Conservation (phyloP, 2,888 invertebrate genomes). For the Tinea trinotella region DNA sequence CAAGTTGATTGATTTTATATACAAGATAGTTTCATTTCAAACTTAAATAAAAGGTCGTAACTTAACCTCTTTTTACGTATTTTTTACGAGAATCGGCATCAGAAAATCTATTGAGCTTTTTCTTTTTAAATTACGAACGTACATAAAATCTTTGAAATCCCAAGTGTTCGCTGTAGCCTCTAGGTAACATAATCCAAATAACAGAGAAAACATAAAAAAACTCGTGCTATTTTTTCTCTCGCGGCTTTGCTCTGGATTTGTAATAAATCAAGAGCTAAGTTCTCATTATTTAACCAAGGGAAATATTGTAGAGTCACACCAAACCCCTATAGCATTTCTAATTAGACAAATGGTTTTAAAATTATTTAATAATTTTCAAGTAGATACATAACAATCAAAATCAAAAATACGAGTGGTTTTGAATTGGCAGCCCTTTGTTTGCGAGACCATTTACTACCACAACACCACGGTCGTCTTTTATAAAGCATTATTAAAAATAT, state of each 20-base stretch:
- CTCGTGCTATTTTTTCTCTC: neutral
- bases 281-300: constrained; percentile 8
- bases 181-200: neutral
- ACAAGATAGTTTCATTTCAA: no score
- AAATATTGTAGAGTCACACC: neutral
- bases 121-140: neutral
- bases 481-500: no score
- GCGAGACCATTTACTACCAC: no score
- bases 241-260: constrained; percentile 2
- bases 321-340: neutral
- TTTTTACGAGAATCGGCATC: neutral
- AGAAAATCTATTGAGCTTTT: neutral
- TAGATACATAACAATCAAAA: no score
- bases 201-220: neutral
- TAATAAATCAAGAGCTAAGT: constrained; percentile 4
- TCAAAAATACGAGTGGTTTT: no score
- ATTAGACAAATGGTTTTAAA: no score
- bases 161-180: neutral
- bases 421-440: no score
- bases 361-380: no score
- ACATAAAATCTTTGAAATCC: neutral
- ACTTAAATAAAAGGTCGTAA: no score
- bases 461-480: no score
- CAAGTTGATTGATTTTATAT: no score
- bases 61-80: no score